Base-by-base conservation (phyloP, 2,888 invertebrate species). In the Cephus runcator region DNA sequence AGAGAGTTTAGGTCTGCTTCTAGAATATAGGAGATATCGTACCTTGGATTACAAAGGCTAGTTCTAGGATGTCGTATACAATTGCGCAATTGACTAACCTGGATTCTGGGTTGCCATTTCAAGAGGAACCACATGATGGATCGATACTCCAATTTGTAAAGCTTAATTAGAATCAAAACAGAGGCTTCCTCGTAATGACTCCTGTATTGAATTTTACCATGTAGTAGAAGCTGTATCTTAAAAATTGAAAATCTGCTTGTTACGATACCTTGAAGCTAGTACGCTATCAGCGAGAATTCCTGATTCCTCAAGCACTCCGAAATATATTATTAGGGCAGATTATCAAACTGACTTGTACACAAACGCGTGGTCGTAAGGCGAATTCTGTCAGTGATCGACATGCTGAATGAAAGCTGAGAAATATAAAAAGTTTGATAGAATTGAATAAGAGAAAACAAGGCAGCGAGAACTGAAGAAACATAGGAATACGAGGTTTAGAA, bases 311-410 rank as follows among this genome's bases (percentile, higher is more conserved):
- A 23, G 56, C 2, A 4, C 56, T 23, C 56, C 56, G 9, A 56
- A 23, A 56, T 23, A 9, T 56, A 56, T 23, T 56, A 56, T 15
- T 56, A 56, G 23, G 1, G 23, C 9, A 23, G 23, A 23, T 56
- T 56, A 23, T 56, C 23, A 15, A 23, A 1, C 23, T 82, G 81
- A 81, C 81, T 2, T 71, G 31, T 76, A 36, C 30, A 78, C 81
- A 78, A 78, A 35, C 78, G 73, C 78, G 78, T 76, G 76, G 69
- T 75, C 71, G 73, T 69, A 69, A 56, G 56, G 56, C 56, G 56
- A 40, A 56, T 23, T 6, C 23, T 23, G 56, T 56, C 56, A 56
- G 56, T 56, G 56, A 56, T 56, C 9, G 23, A 23, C 56, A 23
- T 23, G 56, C 56, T 56, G 56, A 56, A 23, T 23, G 56, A 56